Conservation (phyloP, 2,888 invertebrate species). For the Blastobasis lacticolella region DNA sequence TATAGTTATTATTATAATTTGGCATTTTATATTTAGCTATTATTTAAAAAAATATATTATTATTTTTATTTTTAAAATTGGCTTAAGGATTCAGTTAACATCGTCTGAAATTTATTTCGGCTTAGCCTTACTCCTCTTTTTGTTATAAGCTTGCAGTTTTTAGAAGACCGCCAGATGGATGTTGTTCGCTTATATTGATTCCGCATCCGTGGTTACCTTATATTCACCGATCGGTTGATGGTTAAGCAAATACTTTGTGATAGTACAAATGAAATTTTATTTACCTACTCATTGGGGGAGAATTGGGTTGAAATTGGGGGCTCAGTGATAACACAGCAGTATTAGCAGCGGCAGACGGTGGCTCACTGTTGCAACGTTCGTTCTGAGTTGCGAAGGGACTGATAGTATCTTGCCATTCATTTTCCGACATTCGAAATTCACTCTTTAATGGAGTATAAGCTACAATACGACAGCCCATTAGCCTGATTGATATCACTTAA, state of each 20-base stretch:
- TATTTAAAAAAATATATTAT: constrained; percentile 14
- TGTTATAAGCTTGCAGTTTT: constrained; percentile 34
- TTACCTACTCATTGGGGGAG: constrained; percentile 33
- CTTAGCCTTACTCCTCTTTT: constrained; percentile 40
- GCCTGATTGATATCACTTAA: too few relatives aligned
- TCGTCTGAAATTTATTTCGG: constrained; percentile 34
- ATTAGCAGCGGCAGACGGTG: constrained; percentile 38
- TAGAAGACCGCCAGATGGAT: constrained; percentile 17
- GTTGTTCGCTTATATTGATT: constrained; percentile 11
- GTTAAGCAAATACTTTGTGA: constrained; percentile 44
- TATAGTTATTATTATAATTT: constrained; percentile 39
- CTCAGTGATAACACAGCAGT: constrained; percentile 44
- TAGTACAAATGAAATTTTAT: constrained; percentile 63
- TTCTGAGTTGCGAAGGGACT: constrained; percentile 8
- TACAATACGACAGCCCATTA: too few relatives aligned
- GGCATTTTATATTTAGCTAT: constrained; percentile 39
- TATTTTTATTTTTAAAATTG: constrained; percentile 38
- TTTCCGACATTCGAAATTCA: background rate
- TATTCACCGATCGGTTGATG: constrained; percentile 6
- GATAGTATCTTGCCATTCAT: constrained; percentile 9
- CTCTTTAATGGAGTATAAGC: too few relatives aligned
- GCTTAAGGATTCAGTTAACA: constrained; percentile 28
- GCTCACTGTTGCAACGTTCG: constrained; percentile 6
- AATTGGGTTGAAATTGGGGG: constrained; percentile 24
- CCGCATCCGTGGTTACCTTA: constrained; percentile 17